A percentile compares a stretch with the other conserved stretches of the same genome.
These are phyloP conservation scores for Sinopyrophorus schimmeli DNA, from an alignment of 2,888 invertebrate genomes.

Conservation along the genomic window DNA sequence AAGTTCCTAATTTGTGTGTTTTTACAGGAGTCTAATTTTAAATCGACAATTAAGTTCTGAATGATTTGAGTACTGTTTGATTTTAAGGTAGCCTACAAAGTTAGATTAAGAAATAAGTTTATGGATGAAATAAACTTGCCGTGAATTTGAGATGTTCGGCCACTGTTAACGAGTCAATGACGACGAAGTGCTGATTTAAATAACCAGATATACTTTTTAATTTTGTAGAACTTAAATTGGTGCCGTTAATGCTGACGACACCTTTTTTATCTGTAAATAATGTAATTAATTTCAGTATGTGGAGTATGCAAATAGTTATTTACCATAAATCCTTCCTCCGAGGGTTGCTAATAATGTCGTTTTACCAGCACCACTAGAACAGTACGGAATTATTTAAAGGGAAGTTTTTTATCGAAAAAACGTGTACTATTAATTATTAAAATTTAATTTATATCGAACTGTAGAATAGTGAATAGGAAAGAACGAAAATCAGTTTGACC, in stretches of 20 bases:
- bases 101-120: not conserved
- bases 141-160: conserved; percentile 84
- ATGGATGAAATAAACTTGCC: conserved; percentile 66
- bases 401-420: too few relatives aligned
- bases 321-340: conserved; percentile 69
- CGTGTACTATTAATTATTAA: too few relatives aligned
- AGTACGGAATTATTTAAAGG: too few relatives aligned
- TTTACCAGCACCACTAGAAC: conserved; percentile 75
- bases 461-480: too few relatives aligned
- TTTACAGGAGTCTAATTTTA: conserved; percentile 73
- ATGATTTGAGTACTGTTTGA: conserved; percentile 50
- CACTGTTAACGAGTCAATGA: conserved; percentile 76
- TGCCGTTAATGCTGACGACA: conserved; percentile 53
- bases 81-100: conserved; percentile 55
- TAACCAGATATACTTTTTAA: conserved; percentile 81
- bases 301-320: conserved; percentile 6
- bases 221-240: conserved; percentile 63
- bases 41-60: conserved; percentile 60
- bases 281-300: too few relatives aligned
- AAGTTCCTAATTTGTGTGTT: conserved; percentile 74
- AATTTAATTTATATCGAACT: too few relatives aligned
- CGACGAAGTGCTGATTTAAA: conserved; percentile 83
- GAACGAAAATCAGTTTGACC: too few relatives aligned
- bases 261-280: not conserved
- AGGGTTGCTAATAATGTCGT: conserved; percentile 75